Evolutionary conservation across 2,888 invertebrate species (phyloP).

Genomic region (Cryptus armator): DNA sequence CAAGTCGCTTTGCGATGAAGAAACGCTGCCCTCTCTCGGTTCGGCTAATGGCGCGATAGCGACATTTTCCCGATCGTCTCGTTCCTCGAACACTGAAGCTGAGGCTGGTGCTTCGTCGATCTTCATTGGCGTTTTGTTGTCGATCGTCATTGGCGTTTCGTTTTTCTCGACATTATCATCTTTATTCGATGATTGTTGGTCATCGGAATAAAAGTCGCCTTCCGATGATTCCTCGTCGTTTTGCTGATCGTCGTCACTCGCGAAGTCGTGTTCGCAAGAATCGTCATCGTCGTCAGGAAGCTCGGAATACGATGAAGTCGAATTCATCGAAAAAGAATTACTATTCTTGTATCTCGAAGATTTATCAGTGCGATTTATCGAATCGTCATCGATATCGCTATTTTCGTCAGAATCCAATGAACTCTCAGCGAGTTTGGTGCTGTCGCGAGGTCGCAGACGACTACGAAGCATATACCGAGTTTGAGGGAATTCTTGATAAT

Average conservation of each 20-base stretch:
- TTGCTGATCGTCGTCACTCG: background rate
- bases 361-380: background rate
- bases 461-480: conserved; percentile 42
- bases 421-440: background rate
- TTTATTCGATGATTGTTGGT: background rate
- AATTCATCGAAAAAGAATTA: background rate
- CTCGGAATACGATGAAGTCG: background rate
- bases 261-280: background rate
- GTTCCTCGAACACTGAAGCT: background rate
- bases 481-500: background rate
- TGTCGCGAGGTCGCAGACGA: background rate
- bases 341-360: conserved; percentile 31
- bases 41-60: background rate
- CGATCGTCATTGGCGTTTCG: background rate
- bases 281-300: background rate
- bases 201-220: too few relatives aligned
- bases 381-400: background rate
- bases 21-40: background rate
- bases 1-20: background rate
- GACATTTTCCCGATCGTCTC: background rate
- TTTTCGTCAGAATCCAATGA: conserved; percentile 8
- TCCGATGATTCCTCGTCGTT: background rate
- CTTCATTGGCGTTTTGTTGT: background rate
- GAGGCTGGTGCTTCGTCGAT: background rate
- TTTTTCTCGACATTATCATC: background rate